Evolutionary conservation across 2,797 vertebrate genomes (phyloP), one percentile per base, ranked within the genome.

Genomic region (Premnoplex brunnescens): DNA sequence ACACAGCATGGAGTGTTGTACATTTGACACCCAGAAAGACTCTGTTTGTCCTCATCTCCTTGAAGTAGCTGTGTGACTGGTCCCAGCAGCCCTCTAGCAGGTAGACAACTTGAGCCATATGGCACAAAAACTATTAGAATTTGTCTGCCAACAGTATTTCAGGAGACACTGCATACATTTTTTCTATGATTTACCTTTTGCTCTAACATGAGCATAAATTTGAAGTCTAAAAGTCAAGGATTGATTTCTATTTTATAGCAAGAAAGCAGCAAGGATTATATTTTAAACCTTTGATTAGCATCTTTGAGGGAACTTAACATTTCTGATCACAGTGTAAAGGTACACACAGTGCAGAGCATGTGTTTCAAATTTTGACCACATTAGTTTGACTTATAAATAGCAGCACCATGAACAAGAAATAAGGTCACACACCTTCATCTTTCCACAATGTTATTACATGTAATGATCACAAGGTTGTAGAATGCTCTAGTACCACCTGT

Each of bases 1-100:
- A 9, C 24, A 17, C 20, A 58, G 48, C 23, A 11, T 0, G 1
- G 13, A 10, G 8, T 21, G 13, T 15, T 63, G n/a, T 9, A 30
- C 12, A 1, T 32, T 3, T 60, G 48, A 36, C 58, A 41, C 20
- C 7, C 58, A 75, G n/a, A 67, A 89, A 34, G 34, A 17, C 43
- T 21, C 4, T 3, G 6, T 27, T 69, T 90, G 37, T 81, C 56
- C 22, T 74, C 22, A 12, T 71, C 19, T 62, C 12, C 39, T 48
- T 24, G 43, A 43, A 28, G 10, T 8, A 48, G 9, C 17, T 22
- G 32, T 9, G 30, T 43, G 21, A 32, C 41, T 37, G n/a, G n/a
- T 56, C 8, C 43, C 21, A 64, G 55, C 46, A 87, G 37, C 30
- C 55, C 46, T 52, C 12, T 48, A 74, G 34, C 36, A 74, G 48